Evolutionary conservation across 2,797 vertebrate species (phyloP).

Genomic region (Hemibagrus guttatus): DNA sequence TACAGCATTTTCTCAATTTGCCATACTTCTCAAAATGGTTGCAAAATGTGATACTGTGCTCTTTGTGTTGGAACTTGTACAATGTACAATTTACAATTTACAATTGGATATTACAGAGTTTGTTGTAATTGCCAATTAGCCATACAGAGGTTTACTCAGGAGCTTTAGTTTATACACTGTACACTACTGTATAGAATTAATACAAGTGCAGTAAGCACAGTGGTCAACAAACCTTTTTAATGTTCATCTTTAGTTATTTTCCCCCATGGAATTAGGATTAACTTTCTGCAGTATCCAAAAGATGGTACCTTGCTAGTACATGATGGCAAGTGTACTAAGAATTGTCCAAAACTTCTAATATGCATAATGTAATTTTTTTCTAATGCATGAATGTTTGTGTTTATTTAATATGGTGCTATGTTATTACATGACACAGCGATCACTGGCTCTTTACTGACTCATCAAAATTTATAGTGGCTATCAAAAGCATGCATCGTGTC

Average conservation of each 20-base stretch:
- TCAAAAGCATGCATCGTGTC: slow-evolving; percentile 15
- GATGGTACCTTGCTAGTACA: not conserved
- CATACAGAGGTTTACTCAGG: slow-evolving; percentile 51
- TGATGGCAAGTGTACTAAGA: not conserved
- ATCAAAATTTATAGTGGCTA: not conserved
- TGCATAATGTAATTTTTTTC: slow-evolving; percentile 40
- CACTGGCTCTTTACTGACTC: slow-evolving; percentile 33
- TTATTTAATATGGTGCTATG: slow-evolving; percentile 59
- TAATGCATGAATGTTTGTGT: slow-evolving; percentile 51
- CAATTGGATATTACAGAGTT: slow-evolving; percentile 55
- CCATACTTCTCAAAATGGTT: slow-evolving; percentile 72
- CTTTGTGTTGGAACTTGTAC: slow-evolving; percentile 66
- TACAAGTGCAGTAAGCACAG: slow-evolving; percentile 53
- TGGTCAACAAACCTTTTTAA: slow-evolving; percentile 62
- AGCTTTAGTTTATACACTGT: slow-evolving; percentile 46
- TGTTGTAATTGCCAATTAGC: slow-evolving; percentile 66
- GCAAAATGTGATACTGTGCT: slow-evolving; percentile 82
- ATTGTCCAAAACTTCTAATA: slow-evolving; percentile 30
- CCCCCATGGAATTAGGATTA: slow-evolving; percentile 6
- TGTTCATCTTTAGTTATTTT: slow-evolving; percentile 61
- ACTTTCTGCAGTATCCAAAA: slow-evolving; percentile 4
- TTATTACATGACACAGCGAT: slow-evolving; percentile 37
- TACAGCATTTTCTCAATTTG: slow-evolving; percentile 63
- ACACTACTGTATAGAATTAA: slow-evolving; percentile 58
- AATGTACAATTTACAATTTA: slow-evolving; percentile 54